A percentile compares a stretch with the other conserved stretches of the same genome.
Evolutionary conservation across 53 echinoderm and acorn worm genomes (phyloP).

Genomic region (Temnopleurus reevesii): DNA sequence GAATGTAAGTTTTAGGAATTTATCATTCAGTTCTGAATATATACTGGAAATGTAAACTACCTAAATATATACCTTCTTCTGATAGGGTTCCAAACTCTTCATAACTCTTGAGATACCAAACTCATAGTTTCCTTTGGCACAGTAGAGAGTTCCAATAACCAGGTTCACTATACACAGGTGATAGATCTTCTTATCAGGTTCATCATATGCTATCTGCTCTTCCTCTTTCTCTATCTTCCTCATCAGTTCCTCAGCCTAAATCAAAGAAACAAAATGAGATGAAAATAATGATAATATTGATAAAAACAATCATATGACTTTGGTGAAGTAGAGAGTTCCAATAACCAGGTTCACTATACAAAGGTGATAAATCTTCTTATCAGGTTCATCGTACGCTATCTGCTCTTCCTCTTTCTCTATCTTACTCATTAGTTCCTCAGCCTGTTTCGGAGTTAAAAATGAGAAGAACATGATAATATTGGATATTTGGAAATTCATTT

Average conservation of each 20-base stretch:
- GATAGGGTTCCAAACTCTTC: slow-evolving; percentile 97
- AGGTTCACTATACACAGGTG: slow-evolving; percentile 95
- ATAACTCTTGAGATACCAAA: slow-evolving; percentile 99
- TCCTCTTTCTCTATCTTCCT: slow-evolving; percentile 99
- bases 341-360: slow-evolving; percentile 83
- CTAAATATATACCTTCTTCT: slow-evolving; percentile 76
- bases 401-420: slow-evolving; percentile 94
- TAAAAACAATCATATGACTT: no score
- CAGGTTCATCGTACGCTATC: slow-evolving; percentile 80
- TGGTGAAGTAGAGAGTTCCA: no score
- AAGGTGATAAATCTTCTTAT: slow-evolving; percentile 87
- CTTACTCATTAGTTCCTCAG: slow-evolving; percentile 91
- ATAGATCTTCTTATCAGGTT: slow-evolving; percentile 98
- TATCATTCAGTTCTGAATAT: no score
- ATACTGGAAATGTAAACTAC: no score
- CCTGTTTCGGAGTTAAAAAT: slow-evolving; percentile 40
- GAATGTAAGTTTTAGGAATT: no score
- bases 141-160: slow-evolving; percentile 97
- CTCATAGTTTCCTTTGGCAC: slow-evolving; percentile 99
- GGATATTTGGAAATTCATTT: no score
- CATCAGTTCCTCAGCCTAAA: slow-evolving; percentile 96
- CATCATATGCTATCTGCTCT: slow-evolving; percentile 96
- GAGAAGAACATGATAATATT: not conserved
- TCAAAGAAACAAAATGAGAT: not conserved
- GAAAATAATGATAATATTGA: not conserved